Evolutionary conservation across 53 echinoderm and acorn worm species (phyloP), one percentile per base, ranked within the genome.

Genomic region (Luidia sarsii): DNA sequence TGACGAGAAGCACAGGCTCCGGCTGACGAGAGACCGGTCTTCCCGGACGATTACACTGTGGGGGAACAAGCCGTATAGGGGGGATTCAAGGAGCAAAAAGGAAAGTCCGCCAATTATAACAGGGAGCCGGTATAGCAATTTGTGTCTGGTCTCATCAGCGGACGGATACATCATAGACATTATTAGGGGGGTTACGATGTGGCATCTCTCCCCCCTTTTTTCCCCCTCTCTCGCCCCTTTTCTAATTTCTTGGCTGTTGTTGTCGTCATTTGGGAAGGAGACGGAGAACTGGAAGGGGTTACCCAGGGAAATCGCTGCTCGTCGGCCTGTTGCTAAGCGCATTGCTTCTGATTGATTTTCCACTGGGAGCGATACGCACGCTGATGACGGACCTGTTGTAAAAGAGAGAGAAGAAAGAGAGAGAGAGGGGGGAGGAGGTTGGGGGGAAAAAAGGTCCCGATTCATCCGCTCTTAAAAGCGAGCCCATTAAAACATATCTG

Each of bases 401-500:
- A 6, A 11, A 41, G 41, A n/a, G n/a, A n/a, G 33, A 27, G 33
- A 33, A 61, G 61, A n/a, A n/a, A n/a, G n/a, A n/a, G n/a, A n/a
- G n/a, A n/a, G n/a, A n/a, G n/a, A n/a, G n/a, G n/a, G n/a, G n/a
- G n/a, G n/a, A n/a, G n/a, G n/a, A n/a, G n/a, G n/a, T n/a, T n/a
- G n/a, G n/a, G n/a, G n/a, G n/a, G n/a, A n/a, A n/a, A n/a, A n/a
- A n/a, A n/a, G n/a, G n/a, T n/a, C n/a, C 41, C 41, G 6, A 41
- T 11, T 41, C 6, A 41, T 41, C 61, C 59, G 25, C 82, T 41
- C 71, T 35, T 83, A 83, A 70, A 71, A 70, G 55, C 71, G 33
- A 45, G 46, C 46, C 83, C 83, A 83, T 83, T 83, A 83, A 83
- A 83, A 83, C 83, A 70, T 83, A 83, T 83, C 83, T 56, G 34